phyloP scores from a whole-genome alignment of 1,140 invertebrate genomes.

The Hylyphantes graminicola region DNA sequence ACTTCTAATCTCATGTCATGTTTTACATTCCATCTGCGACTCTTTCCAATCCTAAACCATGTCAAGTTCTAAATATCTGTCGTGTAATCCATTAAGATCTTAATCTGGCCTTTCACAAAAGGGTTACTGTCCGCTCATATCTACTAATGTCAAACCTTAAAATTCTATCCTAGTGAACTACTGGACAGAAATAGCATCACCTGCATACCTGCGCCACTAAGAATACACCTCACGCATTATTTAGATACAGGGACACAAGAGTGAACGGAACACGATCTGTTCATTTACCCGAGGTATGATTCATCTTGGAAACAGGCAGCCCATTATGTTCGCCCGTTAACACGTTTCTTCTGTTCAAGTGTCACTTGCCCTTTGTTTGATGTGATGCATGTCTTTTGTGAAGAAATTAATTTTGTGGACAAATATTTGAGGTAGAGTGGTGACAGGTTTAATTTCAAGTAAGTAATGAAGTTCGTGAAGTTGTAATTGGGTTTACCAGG shows the following conservation, averaged over 20 bases:
- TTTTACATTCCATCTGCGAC: no score
- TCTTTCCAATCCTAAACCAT: no score
- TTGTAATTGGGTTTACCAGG: no score
- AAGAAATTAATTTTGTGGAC: no score
- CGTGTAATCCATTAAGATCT: neutral
- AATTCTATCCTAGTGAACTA: conserved; percentile 47
- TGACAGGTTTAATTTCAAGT: no score
- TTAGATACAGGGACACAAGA: neutral
- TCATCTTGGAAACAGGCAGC: conserved; percentile 17
- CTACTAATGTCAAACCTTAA: conserved; percentile 5
- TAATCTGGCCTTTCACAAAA: neutral
- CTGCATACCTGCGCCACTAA: conserved; percentile 32
- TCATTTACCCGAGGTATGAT: conserved; percentile 18
- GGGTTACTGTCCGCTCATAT: conserved; percentile 17
- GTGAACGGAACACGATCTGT: conserved; percentile 37
- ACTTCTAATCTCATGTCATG: no score
- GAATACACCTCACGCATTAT: conserved; percentile 30
- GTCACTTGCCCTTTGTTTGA: conserved; percentile 8
- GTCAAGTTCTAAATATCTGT: no score
- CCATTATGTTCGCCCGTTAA: neutral
- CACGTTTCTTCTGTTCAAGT: neutral
- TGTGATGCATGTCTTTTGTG: neutral
- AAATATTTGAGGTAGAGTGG: no score
- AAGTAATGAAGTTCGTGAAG: no score
- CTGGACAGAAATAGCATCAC: conserved; percentile 31